Base-by-base conservation (phyloP, 2,797 vertebrate species). In the Helarctos malayanus region DNA sequence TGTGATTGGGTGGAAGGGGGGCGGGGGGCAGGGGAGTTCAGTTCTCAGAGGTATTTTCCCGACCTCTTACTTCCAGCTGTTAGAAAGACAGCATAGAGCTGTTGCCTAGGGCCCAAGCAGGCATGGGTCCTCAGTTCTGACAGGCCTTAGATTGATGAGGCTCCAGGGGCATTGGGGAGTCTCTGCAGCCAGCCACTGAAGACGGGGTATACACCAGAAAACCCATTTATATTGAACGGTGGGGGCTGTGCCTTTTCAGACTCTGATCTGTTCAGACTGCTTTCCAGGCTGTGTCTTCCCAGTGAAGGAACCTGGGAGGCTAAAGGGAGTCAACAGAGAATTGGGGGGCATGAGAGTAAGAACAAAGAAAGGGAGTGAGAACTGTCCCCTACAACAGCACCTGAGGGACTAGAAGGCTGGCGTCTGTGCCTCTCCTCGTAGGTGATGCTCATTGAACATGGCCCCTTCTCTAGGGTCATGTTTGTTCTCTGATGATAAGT, bases 201-300 rank as follows among this genome's bases (percentile, higher is more conserved):
- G 29, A 88, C 2, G 0, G 32, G 4, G 3, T 19, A 25, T 29
- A 23, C 4, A 27, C n/a, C 18, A 18, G 49, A 63, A 47, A 59
- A 32, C 57, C 68, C 27, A 0, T 18, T 91, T 61, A 29, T 4
- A 52, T 4, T 2, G 1, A 63, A 27, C 0, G 0, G 10, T 23
- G 27, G 41, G 16, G 11, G 18, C 21, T 57, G 13, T 71, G 45
- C 35, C 56, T 68, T 63, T 35, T 59, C 82, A 82, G 52, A 52
- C 21, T 86, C 57, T 35, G 7, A 16, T 86, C 75, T 82, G 38
- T 73, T 59, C 73, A 27, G 1, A 63, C 19, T 16, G 56, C 57
- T 35, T 52, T 89, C 71, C 49, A 76, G 57, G 35, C 27, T 16
- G 18, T 79, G 87, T 78, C 45, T 78, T 83, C 63, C 65, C 21